Evolutionary conservation across 2,797 vertebrate genomes (phyloP).

Genomic region (Tachyglossus aculeatus): DNA sequence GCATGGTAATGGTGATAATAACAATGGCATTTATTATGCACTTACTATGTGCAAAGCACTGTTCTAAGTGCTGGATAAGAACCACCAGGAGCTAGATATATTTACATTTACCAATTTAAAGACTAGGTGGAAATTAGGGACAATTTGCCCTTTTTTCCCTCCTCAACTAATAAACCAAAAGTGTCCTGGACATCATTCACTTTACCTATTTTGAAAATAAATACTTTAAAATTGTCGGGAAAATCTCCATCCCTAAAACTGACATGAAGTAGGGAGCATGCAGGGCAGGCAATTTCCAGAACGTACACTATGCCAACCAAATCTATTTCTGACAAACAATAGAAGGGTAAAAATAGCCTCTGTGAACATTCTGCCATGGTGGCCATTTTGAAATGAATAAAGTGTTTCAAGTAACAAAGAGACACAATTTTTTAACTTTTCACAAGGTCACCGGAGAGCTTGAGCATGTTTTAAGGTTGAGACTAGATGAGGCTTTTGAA

Average conservation of each 20-base stretch:
- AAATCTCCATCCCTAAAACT: constrained; percentile 29
- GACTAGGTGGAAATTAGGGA: not conserved
- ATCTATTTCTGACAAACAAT: constrained; percentile 64
- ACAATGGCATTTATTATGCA: no score
- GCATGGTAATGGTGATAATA: no score
- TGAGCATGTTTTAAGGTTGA: constrained; percentile 19
- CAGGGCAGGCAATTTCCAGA: constrained; percentile 26
- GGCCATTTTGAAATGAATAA: constrained; percentile 43
- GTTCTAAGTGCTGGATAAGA: no score
- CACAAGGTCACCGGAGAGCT: constrained; percentile 39
- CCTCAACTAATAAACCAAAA: not conserved
- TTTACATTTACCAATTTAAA: not conserved
- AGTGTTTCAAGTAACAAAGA: constrained; percentile 44
- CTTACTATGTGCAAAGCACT: no score
- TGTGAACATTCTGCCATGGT: constrained; percentile 5
- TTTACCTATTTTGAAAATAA: constrained; percentile 32
- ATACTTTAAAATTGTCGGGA: constrained; percentile 19
- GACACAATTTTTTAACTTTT: constrained; percentile 27
- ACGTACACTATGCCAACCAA: constrained; percentile 8
- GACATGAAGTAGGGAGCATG: constrained; percentile 41
- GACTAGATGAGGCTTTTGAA: no score
- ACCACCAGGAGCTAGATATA: no score
- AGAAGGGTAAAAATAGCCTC: constrained; percentile 49
- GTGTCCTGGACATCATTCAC: constrained; percentile 10
- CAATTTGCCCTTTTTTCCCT: not conserved